These are phyloP conservation scores for Acanthosepion esculentum DNA, from an alignment of 2,888 invertebrate genomes.

Conservation along the genomic window DNA sequence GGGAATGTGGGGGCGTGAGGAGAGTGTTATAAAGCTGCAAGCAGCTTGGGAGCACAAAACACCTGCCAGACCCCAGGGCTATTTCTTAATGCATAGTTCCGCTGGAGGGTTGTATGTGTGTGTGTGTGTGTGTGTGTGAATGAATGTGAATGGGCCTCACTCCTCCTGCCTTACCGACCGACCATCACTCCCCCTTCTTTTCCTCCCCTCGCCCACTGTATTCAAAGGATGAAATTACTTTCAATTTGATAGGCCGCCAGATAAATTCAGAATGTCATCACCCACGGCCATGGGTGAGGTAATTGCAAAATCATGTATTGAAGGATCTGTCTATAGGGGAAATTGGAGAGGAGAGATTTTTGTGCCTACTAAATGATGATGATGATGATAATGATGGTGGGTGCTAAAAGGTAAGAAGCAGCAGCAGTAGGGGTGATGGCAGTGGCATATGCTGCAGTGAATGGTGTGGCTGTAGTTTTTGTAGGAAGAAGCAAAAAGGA, in stretches of 20 bases:
- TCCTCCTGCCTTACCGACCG: not conserved
- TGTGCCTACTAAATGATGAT: not conserved
- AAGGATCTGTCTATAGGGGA: not conserved
- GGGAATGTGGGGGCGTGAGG: too few relatives aligned
- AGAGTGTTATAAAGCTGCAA: not conserved
- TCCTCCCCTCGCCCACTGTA: not conserved
- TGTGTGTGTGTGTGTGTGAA: not conserved
- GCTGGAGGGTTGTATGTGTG: conserved; percentile 8
- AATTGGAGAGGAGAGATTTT: not conserved
- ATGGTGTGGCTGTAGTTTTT: too few relatives aligned
- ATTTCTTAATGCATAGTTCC: conserved; percentile 46
- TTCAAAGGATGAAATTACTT: conserved; percentile 47
- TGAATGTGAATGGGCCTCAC: not conserved
- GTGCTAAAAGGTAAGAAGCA: too few relatives aligned
- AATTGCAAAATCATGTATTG: conserved; percentile 47
- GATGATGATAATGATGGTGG: not conserved
- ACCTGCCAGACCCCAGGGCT: conserved; percentile 40
- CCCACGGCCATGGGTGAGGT: conserved; percentile 43
- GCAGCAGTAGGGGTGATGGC: too few relatives aligned
- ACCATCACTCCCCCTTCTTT: not conserved
- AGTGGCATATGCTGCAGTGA: too few relatives aligned
- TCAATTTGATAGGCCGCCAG: conserved; percentile 47
- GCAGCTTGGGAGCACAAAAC: conserved; percentile 44
- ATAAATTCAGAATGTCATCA: conserved; percentile 47
- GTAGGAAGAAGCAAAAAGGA: too few relatives aligned